phyloP scores from a whole-genome alignment of 2,113 vertebrate genomes.

The Mixornis gularis region DNA sequence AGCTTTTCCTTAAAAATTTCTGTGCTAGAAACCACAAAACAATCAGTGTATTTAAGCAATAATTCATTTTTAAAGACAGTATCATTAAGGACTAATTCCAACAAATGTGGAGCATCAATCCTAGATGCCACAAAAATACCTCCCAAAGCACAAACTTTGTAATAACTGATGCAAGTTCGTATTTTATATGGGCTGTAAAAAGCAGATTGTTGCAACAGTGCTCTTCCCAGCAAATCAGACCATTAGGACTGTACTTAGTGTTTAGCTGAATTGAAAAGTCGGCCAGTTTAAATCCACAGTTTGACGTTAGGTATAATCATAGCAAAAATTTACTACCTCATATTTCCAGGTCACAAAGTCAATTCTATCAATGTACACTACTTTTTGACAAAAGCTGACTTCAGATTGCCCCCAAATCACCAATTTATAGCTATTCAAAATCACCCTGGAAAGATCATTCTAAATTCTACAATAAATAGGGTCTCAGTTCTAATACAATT shows the following conservation, averaged over 20 bases:
- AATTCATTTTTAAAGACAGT: conserved; percentile 50
- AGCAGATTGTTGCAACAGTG: conserved; percentile 55
- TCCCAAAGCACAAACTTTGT: conserved; percentile 62
- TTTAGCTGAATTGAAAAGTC: conserved; percentile 57
- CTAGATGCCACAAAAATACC: conserved; percentile 41
- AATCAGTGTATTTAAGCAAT: conserved; percentile 37
- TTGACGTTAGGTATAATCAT: conserved; percentile 25
- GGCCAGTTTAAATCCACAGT: conserved; percentile 50
- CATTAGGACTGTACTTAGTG: conserved; percentile 63
- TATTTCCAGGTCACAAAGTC: conserved; percentile 33
- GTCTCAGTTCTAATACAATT: neutral
- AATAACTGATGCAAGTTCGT: conserved; percentile 48
- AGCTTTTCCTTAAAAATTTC: conserved; percentile 11
- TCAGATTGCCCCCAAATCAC: neutral
- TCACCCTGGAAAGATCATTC: neutral
- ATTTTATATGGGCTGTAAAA: conserved; percentile 58
- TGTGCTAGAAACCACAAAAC: conserved; percentile 42
- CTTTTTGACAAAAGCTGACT: neutral
- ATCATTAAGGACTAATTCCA: conserved; percentile 59
- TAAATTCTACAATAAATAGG: neutral
- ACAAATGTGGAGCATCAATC: conserved; percentile 23
- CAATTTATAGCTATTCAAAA: neutral
- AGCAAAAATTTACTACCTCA: conserved; percentile 43
- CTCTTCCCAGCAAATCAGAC: conserved; percentile 61
- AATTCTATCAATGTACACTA: conserved; percentile 25